Base-by-base conservation (phyloP, 2,888 invertebrate genomes). In the Diadegma fenestrale region DNA sequence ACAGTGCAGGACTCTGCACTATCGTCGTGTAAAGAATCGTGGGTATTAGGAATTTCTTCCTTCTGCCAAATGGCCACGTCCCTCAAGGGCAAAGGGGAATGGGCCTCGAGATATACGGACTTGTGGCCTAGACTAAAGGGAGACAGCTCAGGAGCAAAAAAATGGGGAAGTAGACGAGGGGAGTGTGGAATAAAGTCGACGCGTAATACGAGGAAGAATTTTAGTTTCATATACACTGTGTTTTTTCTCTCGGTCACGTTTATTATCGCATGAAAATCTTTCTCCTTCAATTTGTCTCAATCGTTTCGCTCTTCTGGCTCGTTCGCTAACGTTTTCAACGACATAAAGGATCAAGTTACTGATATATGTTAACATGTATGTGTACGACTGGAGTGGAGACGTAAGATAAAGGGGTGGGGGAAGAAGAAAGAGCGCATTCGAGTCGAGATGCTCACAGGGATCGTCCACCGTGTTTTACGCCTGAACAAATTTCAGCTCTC, bases 391-490 rank as follows among this genome's bases (percentile, higher is more conserved):
- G 45, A 17, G 80, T 58, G 72, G 45, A 17, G 80, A 64, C 26
- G 48, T 58, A 22, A 72, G 72, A 76, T 76, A 80, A 77, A 80
- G 76, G 84, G 22, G 43, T 17, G 45, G 48, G 63, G 22, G 41
- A 63, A 63, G 61, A 84, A 77, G 73, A 81, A 81, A 80, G 71
- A 76, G 76, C 69, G 76, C 69, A 80, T 76, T 80, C 71, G 58
- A 71, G 80, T 72, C 71, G 73, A 73, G 77, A 78, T 51, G 76
- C 61, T 61, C 71, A 48, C 68, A 61, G 77, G 66, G 77, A 84
- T 81, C 80, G 84, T 80, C 78, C 77, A 80, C 68, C 80, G 72
- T 63, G 68, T 68, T 77, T 58, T 81, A 78, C 84, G 77, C 84
- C 71, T 76, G 80, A 77, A 77, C 77, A 68, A 48, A 73, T 84